phyloP scores from a whole-genome alignment of 2,888 invertebrate genomes.

The Imbricaverruca yamaguchii region DNA sequence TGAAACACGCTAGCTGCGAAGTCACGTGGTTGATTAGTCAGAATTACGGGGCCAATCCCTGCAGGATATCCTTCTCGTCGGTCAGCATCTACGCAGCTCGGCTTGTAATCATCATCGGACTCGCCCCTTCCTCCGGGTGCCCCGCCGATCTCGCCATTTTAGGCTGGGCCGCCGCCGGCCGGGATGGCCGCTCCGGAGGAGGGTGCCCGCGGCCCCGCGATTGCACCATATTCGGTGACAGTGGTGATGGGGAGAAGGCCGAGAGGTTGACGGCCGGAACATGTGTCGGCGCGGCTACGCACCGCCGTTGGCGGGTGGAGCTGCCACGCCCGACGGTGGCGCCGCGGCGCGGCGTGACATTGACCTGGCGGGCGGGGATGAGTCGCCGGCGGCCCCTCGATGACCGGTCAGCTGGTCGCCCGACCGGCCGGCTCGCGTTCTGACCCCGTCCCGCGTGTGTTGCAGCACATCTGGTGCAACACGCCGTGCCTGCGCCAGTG shows the following conservation, averaged over 20 bases:
- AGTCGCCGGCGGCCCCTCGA: no score
- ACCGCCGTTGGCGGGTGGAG: no score
- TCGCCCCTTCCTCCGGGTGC: background rate
- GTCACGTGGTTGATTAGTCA: background rate
- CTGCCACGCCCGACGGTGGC: no score
- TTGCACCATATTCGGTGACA: background rate
- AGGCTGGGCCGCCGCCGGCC: no score
- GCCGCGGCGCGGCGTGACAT: no score
- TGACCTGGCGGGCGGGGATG: no score
- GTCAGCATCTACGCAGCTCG: background rate
- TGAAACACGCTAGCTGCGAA: background rate
- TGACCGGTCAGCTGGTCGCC: no score
- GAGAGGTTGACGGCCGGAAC: no score
- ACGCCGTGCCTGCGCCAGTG: slow-evolving; percentile 58
- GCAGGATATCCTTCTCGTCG: background rate
- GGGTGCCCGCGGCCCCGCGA: no score
- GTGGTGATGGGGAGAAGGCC: background rate
- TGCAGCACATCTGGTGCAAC: slow-evolving; percentile 66
- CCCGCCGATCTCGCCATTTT: background rate
- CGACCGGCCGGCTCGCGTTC: no score
- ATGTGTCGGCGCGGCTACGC: no score
- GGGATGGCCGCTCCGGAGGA: no score
- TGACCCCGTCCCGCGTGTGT: slow-evolving; percentile 31
- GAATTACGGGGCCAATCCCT: background rate
- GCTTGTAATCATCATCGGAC: background rate